Conservation (phyloP, 2,888 invertebrate genomes). For the Microctonus aethiopoides region DNA sequence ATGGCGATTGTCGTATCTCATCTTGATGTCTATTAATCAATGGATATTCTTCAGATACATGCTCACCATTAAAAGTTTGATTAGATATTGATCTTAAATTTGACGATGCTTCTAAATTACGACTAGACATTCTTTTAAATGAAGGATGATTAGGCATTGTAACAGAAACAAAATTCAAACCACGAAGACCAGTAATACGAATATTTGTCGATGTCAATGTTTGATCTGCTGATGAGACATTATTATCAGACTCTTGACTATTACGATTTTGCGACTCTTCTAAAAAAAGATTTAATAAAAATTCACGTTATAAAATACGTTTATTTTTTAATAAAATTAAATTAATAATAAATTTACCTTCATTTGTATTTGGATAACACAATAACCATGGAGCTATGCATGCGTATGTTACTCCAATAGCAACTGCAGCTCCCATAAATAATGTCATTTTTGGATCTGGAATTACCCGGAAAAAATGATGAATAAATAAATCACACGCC, state of each 20-base stretch:
- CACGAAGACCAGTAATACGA: constrained; percentile 14
- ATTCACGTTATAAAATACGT: too few relatives aligned
- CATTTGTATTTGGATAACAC: constrained; percentile 27
- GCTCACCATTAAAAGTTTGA: not conserved
- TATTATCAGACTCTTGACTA: not conserved
- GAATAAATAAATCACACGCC: not conserved
- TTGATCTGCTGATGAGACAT: not conserved
- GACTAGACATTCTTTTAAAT: not conserved
- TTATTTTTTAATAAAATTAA: too few relatives aligned
- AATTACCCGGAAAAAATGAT: not conserved
- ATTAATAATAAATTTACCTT: constrained; percentile 24
- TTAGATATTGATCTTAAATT: not conserved
- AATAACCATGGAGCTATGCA: constrained; percentile 41
- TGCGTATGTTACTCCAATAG: constrained; percentile 35
- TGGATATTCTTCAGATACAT: not conserved
- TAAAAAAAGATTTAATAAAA: not conserved
- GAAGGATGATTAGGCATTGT: constrained; percentile 7
- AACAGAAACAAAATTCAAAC: constrained; percentile 22
- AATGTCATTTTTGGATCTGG: constrained; percentile 36
- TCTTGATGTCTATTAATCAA: not conserved
- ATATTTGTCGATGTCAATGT: not conserved
- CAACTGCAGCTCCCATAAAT: constrained; percentile 29
- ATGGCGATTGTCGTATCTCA: not conserved
- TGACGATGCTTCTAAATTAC: not conserved
- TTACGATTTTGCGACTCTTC: constrained; percentile 15